Evolutionary conservation across 2,888 invertebrate species (phyloP).

Genomic region (Callyntrura sp.): DNA sequence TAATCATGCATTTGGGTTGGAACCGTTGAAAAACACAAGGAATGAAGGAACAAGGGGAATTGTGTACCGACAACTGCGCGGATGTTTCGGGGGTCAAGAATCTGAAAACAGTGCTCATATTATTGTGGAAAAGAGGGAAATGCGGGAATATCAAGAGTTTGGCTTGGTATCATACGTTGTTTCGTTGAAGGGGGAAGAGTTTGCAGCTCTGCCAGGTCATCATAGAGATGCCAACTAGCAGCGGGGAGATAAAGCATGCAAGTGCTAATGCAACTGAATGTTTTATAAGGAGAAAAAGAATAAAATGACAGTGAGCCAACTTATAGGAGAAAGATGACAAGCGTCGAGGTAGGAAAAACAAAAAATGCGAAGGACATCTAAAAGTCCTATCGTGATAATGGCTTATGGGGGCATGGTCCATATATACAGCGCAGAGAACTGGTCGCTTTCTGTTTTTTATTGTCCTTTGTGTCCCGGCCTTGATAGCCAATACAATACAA

Average conservation of each 20-base stretch:
- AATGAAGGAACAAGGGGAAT: not conserved
- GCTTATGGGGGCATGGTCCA: slow-evolving; percentile 18
- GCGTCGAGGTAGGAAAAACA: slow-evolving; percentile 23
- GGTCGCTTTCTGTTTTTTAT: slow-evolving; percentile 29
- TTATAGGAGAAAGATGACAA: slow-evolving; percentile 33
- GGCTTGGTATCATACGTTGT: not conserved
- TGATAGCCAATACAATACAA: no score
- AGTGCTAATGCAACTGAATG: slow-evolving; percentile 26
- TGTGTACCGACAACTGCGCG: not conserved
- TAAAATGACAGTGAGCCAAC: slow-evolving; percentile 23
- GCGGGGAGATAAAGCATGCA: not conserved
- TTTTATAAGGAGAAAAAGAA: slow-evolving; percentile 36
- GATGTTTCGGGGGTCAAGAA: slow-evolving; percentile 1
- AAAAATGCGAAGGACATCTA: slow-evolving; percentile 54
- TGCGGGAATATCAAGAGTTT: not conserved
- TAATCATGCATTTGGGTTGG: not conserved
- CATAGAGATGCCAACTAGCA: not conserved
- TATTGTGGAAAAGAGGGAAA: not conserved
- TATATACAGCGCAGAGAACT: slow-evolving; percentile 10
- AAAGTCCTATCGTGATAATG: slow-evolving; percentile 6
- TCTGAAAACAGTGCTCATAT: not conserved
- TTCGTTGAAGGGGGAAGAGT: not conserved
- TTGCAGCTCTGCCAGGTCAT: not conserved
- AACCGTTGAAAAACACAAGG: not conserved
- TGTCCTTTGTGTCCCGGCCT: not conserved